These are phyloP conservation scores for Branchinecta lindahli DNA, from an alignment of 1,140 invertebrate species.

Conservation along the genomic window DNA sequence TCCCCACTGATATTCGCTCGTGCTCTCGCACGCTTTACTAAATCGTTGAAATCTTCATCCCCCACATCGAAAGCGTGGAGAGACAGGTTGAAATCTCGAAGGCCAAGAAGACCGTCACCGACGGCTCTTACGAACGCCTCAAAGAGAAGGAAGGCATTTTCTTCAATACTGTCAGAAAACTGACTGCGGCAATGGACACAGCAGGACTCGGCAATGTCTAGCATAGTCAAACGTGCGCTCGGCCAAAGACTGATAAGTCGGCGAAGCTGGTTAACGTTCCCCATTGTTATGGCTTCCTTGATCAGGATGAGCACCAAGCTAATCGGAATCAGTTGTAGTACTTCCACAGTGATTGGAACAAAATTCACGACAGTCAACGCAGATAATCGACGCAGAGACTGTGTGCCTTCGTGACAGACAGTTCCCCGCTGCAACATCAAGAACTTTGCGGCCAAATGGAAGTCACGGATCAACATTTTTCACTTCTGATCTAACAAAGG, in stretches of 20 bases:
- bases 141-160: background rate
- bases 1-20: too few relatives aligned
- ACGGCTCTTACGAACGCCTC: background rate
- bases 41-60: background rate
- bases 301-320: background rate
- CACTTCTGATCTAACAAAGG: too few relatives aligned
- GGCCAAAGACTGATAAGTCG: background rate
- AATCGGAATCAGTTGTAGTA: background rate
- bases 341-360: background rate
- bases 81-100: background rate
- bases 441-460: background rate
- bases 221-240: background rate
- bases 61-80: background rate
- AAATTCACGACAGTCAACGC: background rate
- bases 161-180: background rate
- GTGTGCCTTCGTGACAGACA: background rate
- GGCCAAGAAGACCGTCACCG: background rate
- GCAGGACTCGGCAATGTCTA: background rate
- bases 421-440: background rate
- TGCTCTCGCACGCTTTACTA: background rate
- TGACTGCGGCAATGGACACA: background rate
- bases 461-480: background rate
- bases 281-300: background rate
- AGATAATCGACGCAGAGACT: background rate
- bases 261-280: background rate